These are phyloP conservation scores for Hyperoplus immaculatus DNA, from an alignment of 2,797 vertebrate species.

Conservation along the genomic window DNA sequence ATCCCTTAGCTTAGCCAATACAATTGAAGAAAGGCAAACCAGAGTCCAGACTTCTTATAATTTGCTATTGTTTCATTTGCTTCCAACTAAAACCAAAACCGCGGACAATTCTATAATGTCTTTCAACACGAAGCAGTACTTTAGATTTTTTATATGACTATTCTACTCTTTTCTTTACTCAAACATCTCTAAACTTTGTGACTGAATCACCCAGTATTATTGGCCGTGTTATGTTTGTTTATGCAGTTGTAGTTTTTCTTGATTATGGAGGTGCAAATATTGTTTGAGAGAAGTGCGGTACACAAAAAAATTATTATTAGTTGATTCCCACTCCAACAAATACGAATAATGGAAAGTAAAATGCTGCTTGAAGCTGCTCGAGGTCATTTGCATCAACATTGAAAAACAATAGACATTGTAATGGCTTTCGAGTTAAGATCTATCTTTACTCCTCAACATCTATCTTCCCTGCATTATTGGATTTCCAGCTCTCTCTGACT, in stretches of 20 bases:
- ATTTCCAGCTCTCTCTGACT: constrained; percentile 54
- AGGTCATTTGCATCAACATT: constrained; percentile 68
- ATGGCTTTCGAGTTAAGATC: constrained; percentile 67
- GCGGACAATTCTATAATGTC: constrained; percentile 26
- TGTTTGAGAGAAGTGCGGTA: constrained; percentile 23
- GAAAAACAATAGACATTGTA: constrained; percentile 70
- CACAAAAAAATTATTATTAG: constrained; percentile 32
- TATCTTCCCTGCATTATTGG: constrained; percentile 57
- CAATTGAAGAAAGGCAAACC: constrained; percentile 45
- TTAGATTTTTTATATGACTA: background rate
- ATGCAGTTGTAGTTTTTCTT: constrained; percentile 31
- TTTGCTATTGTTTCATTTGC: constrained; percentile 14
- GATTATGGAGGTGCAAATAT: constrained; percentile 39
- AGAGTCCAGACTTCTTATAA: constrained; percentile 46
- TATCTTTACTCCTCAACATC: constrained; percentile 57
- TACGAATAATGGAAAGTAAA: constrained; percentile 65
- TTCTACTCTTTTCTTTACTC: background rate
- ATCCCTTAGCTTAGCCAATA: constrained; percentile 27
- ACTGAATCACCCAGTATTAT: constrained; percentile 1
- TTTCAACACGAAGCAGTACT: constrained; percentile 11
- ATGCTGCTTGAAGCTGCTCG: constrained; percentile 46
- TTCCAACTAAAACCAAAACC: constrained; percentile 14
- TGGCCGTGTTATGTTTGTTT: constrained; percentile 16
- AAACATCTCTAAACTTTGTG: constrained; percentile 10
- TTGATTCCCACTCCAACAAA: constrained; percentile 57